Base-by-base conservation (phyloP, 2,888 invertebrate genomes). In the Oscheius sp. region DNA sequence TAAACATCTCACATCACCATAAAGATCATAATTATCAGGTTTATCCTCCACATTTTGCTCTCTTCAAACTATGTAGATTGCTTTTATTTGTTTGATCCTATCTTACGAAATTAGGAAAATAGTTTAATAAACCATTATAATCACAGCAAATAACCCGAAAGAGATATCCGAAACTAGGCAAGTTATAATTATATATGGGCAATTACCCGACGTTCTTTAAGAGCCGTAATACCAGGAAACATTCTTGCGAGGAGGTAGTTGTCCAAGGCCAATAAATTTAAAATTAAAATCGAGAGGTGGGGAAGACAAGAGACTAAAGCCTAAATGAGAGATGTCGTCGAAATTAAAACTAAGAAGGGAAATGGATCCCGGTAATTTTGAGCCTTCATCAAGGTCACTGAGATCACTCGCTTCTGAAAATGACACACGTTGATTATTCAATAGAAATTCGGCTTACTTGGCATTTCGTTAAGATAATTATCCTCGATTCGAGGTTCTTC, bases 401-500 rank as follows among this genome's bases (percentile, higher is more conserved):
- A 67, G 67, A 59, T 33, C 67, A 14, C 41, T 49, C 22, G 30
- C 54, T 20, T 28, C 47, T 62, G 30, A 12, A 62, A 62, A 41
- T 14, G 41, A 2, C 12, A 3, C n/a, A 20, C 4, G 36, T 49
- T 6, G 6, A 17, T 44, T 12, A 6, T 4, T 8, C 9, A 44
- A 45, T 6, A 3, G 22, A 30, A 61, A 45, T 14, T 51, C 1
- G 14, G 17, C 66, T 57, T 24, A 69, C 71, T 70, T 20, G 79
- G 79, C 22, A 71, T 67, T 20, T 63, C 69, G 54, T 72, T 74
- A 36, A 67, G 71, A 61, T 74, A 80, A 50, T 71, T 57, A 38
- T 80, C 77, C 24, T 80, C 73, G n/a, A 74, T 71, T 12, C 63
- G 51, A 1, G 80, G 80, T 8, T 68, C 64, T 14, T 76, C 77